phyloP scores from a whole-genome alignment of 37 sponge, comb jelly and placozoan species.

The Bolinopsis microptera region DNA sequence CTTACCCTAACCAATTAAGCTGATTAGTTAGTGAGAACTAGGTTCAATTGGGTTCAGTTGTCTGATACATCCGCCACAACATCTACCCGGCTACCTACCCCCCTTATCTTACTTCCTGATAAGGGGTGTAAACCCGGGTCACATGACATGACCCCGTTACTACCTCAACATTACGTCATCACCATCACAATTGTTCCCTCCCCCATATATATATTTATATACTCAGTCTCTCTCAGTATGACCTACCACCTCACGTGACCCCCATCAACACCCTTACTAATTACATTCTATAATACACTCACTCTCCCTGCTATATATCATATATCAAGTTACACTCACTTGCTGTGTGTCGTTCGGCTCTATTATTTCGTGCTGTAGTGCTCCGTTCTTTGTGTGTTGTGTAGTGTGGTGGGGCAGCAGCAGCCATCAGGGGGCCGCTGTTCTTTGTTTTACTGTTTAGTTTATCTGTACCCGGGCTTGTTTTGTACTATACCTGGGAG shows the following conservation, averaged over 20 bases:
- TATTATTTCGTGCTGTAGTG: not conserved
- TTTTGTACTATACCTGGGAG: not conserved
- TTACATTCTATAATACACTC: conserved; percentile 5
- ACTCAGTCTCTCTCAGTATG: not conserved
- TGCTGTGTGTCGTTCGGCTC: conserved; percentile 1
- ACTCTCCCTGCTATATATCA: not conserved
- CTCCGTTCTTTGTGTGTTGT: not conserved
- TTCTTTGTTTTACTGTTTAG: not conserved
- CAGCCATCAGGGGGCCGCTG: not conserved
- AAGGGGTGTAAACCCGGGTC: too few species aligned
- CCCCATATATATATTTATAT: too few species aligned
- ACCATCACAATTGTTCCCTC: not conserved
- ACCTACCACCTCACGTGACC: not conserved
- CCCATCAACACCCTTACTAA: not conserved
- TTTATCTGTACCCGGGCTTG: not conserved
- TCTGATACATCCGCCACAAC: not conserved
- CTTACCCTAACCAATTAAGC: too few species aligned
- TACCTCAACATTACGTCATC: not conserved
- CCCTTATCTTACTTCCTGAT: not conserved
- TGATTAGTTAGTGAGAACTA: too few species aligned
- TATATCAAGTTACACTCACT: not conserved
- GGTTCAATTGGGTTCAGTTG: too few species aligned
- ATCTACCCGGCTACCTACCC: not conserved
- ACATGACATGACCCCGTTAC: not conserved
- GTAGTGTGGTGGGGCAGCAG: not conserved